Evolutionary conservation across 2,113 vertebrate species (phyloP).

Genomic region (Elanoides forficatus): DNA sequence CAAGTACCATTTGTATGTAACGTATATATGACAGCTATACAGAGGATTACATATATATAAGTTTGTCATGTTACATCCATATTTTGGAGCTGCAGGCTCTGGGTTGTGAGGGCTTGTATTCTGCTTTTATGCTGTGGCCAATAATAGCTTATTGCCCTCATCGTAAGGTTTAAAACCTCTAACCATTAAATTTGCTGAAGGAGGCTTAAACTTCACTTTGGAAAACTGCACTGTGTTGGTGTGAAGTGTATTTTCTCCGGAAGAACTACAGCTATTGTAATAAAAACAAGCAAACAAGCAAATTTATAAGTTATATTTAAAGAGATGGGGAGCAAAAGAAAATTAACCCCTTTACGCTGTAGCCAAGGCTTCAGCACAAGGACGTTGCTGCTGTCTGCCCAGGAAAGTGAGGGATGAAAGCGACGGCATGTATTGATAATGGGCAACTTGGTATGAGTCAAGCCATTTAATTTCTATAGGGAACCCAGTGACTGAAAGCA

Average conservation of each 20-base stretch:
- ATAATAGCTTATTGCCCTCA: neutral
- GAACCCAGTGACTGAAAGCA: neutral
- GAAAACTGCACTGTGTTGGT: neutral
- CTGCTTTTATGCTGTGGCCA: neutral
- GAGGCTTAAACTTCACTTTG: neutral
- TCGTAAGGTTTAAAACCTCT: neutral
- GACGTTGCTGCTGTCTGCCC: neutral
- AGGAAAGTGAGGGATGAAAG: neutral
- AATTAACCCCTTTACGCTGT: neutral
- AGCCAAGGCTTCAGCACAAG: neutral
- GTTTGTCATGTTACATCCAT: neutral
- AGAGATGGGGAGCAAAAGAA: neutral
- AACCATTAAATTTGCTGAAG: neutral
- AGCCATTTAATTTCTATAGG: constrained; percentile 1
- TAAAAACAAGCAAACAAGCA: constrained; percentile 27
- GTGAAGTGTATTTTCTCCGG: neutral
- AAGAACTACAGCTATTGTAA: neutral
- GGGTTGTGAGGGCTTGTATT: neutral
- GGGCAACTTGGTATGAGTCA: neutral
- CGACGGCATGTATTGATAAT: neutral
- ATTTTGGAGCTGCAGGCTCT: neutral
- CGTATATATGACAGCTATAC: neutral
- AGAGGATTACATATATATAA: neutral
- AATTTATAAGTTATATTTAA: neutral
- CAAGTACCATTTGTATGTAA: neutral